Evolutionary conservation across 2,888 invertebrate genomes (phyloP), one percentile per base, ranked within the genome.

Genomic region (Acleris cristana): DNA sequence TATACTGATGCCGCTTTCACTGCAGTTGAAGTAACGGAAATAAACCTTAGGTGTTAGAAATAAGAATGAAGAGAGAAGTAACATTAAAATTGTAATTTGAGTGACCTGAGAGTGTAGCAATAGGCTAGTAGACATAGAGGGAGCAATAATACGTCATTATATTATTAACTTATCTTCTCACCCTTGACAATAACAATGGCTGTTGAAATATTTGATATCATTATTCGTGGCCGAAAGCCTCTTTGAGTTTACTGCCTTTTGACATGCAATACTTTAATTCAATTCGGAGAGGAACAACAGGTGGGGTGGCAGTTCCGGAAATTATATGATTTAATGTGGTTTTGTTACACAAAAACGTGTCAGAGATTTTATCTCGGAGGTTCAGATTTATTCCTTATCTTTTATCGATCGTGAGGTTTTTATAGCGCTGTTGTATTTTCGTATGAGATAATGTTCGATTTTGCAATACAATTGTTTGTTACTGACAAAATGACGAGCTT

Each of bases 131-230:
- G 81, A 79, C 83, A 79, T 77, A 81, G 81, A 83, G 83, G 82
- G 83, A 83, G 81, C 81, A 84, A 87, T 89, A 88, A 89, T 91
- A 89, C 85, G 82, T 91, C 90, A 92, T 92, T 92, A 92, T 87
- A 91, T 88, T 90, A 92, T 92, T 92, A 92, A 90, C 85, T 85
- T 87, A 90, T 85, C 91, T 90, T 89, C 91, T 92, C 92, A 92
- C 90, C 92, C 92, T 90, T 92, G 92, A 92, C 92, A 88, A 82
- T 76, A 90, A 92, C 92, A 92, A 92, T 89, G 87, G 83, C 76
- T 84, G 87, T 90, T 90, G 90, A 90, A 90, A 89, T 86, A 83
- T 89, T 90, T 87, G 89, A 90, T 90, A 89, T 90, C 86, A 88
- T 91, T 89, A 90, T 90, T 85, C 83, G 79, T 79, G 75, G 80